These are phyloP conservation scores for Anoncus sp. DNA, from an alignment of 2,888 invertebrate genomes.

Conservation along the genomic window DNA sequence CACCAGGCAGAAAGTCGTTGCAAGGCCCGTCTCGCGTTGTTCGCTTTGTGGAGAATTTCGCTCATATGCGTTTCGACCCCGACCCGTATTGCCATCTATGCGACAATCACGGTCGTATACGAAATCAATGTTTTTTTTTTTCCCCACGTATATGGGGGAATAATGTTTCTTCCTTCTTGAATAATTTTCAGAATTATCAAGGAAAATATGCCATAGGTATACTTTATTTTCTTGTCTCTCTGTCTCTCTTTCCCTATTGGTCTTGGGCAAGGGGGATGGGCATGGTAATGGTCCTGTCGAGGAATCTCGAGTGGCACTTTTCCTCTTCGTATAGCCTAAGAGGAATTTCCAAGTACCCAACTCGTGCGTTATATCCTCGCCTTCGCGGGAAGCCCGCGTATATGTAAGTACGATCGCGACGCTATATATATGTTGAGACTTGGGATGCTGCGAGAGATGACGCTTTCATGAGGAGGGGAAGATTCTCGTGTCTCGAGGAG, in stretches of 20 bases:
- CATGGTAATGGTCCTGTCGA: conserved; percentile 43
- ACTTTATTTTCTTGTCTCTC: neutral
- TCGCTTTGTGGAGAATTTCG: conserved; percentile 13
- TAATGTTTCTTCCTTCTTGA: conserved; percentile 7
- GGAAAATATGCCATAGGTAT: conserved; percentile 9
- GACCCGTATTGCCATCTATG: conserved; percentile 52
- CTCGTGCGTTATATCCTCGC: conserved; percentile 9
- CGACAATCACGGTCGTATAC: conserved; percentile 13
- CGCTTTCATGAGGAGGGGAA: neutral
- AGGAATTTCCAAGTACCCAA: conserved; percentile 50
- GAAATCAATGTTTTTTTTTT: conserved; percentile 22
- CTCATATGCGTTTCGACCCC: conserved; percentile 40
- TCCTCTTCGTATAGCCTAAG: conserved; percentile 35
- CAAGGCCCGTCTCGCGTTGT: conserved; percentile 37
- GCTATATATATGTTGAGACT: no score
- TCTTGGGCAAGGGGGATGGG: conserved; percentile 12
- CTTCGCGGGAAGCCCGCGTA: conserved; percentile 3
- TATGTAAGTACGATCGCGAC: no score
- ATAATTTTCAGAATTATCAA: neutral
- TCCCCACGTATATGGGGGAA: neutral
- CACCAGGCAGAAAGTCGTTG: conserved; percentile 34
- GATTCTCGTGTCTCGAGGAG: conserved; percentile 1
- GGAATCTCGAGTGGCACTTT: conserved; percentile 60
- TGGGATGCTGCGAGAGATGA: neutral
- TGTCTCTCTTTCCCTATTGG: neutral